Percentiles rank a stretch among this genome's conserved stretches.
Conservation (phyloP, 1,140 invertebrate species). For the Eumaeus atala region DNA sequence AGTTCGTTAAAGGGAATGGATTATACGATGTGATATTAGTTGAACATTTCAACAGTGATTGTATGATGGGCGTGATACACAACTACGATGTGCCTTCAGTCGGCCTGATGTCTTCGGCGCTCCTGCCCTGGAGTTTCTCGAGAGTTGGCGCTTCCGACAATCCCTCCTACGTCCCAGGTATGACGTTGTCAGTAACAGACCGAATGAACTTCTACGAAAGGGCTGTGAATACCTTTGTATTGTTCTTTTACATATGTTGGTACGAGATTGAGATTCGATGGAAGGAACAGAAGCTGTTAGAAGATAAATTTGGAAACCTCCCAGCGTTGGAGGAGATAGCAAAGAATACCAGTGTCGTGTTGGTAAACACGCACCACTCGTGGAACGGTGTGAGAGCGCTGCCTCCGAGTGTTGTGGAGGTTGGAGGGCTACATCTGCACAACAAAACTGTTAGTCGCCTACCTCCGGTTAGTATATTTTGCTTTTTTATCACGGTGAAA, state of each 20-base stretch:
- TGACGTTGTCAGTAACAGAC: slow-evolving; percentile 31
- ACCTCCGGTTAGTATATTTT: slow-evolving; percentile 25
- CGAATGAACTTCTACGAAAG: slow-evolving; percentile 59
- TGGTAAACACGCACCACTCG: slow-evolving; percentile 32
- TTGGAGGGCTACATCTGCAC: slow-evolving; percentile 39
- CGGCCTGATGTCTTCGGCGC: slow-evolving; percentile 67
- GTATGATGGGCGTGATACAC: slow-evolving; percentile 76
- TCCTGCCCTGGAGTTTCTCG: slow-evolving; percentile 73
- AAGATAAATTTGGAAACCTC: slow-evolving; percentile 22
- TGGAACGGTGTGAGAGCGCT: slow-evolving; percentile 29
- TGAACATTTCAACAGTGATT: slow-evolving; percentile 80
- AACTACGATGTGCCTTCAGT: slow-evolving; percentile 77
- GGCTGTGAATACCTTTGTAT: slow-evolving; percentile 74
- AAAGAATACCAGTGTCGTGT: slow-evolving; percentile 30
- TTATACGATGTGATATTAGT: slow-evolving; percentile 79
- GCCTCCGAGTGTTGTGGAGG: slow-evolving; percentile 33
- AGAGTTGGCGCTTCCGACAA: slow-evolving; percentile 73
- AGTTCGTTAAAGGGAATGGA: slow-evolving; percentile 55
- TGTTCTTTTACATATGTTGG: slow-evolving; percentile 30
- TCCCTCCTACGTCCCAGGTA: slow-evolving; percentile 71
- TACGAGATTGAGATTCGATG: slow-evolving; percentile 25
- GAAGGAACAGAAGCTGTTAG: slow-evolving; percentile 33
- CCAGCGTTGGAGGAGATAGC: slow-evolving; percentile 25
- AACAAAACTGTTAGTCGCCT: slow-evolving; percentile 20
- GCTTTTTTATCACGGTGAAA: too few relatives aligned